phyloP scores from a whole-genome alignment of 1,140 invertebrate species.

The Whitmania pigra region DNA sequence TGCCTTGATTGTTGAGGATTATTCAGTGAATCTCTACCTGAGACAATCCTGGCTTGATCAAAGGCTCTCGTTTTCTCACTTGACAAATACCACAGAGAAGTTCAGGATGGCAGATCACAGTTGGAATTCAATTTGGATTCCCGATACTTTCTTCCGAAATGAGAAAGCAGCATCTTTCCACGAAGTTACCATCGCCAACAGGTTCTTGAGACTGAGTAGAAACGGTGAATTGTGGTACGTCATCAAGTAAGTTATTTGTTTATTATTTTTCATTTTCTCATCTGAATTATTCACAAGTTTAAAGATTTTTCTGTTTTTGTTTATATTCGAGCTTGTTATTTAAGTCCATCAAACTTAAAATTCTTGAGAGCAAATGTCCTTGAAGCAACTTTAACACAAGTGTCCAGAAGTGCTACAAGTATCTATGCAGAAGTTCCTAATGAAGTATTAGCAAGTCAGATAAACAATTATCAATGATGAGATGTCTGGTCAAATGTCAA shows the following conservation, averaged over 20 bases:
- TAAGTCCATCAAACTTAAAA: no score
- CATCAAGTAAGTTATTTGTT: conserved; percentile 28
- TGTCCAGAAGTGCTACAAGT: no score
- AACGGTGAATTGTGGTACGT: conserved; percentile 43
- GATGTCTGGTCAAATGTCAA: no score
- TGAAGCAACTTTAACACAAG: no score
- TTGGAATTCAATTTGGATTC: conserved; percentile 32
- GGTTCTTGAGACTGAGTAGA: conserved; percentile 51
- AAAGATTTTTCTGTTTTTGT: no score
- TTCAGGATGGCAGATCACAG: conserved; percentile 31
- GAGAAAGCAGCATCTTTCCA: conserved; percentile 48
- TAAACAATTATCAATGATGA: no score
- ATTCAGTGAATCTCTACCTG: conserved; percentile 69
- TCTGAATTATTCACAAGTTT: no score
- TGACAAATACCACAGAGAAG: conserved; percentile 16
- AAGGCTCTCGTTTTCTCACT: conserved; percentile 42
- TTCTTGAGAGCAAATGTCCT: no score
- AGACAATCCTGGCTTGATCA: conserved; percentile 65
- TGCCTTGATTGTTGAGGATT: conserved; percentile 26
- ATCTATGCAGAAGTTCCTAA: no score
- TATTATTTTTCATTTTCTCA: no score
- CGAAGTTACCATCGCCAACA: conserved; percentile 49
- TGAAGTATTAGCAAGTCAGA: no score
- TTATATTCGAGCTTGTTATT: no score
- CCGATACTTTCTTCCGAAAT: conserved; percentile 44